A percentile compares a stretch with the other conserved stretches of the same genome.
These are phyloP conservation scores for Heterotis niloticus DNA, from an alignment of 2,113 vertebrate genomes.

Conservation along the genomic window DNA sequence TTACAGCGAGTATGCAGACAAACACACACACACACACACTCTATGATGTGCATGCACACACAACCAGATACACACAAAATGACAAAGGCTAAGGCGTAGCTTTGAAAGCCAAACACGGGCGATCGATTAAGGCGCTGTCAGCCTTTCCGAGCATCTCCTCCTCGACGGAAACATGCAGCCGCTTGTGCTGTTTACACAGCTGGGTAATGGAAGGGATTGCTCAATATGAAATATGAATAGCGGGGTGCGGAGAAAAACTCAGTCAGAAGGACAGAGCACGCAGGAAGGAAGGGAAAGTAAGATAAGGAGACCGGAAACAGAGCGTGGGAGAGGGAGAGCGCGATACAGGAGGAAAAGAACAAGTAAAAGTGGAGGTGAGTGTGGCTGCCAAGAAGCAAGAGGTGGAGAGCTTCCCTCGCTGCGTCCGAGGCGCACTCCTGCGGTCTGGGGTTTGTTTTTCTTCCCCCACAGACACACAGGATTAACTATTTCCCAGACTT, in stretches of 20 bases:
- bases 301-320: constrained; percentile 1
- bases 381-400: constrained; percentile 23
- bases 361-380: constrained; percentile 7
- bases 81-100: constrained; percentile 43
- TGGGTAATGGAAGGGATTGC: constrained; percentile 65
- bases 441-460: constrained; percentile 52
- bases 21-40: not conserved
- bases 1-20: constrained; percentile 40
- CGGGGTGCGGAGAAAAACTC: constrained; percentile 14
- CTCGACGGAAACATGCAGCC: constrained; percentile 52
- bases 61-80: constrained; percentile 42
- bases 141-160: constrained; percentile 34
- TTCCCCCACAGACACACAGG: constrained; percentile 42
- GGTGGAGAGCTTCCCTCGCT: constrained; percentile 5
- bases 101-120: constrained; percentile 48
- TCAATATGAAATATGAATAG: constrained; percentile 68
- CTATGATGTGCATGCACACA: constrained; percentile 37
- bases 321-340: not conserved
- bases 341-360: constrained; percentile 21
- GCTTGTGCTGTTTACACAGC: constrained; percentile 68
- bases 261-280: constrained; percentile 9
- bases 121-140: constrained; percentile 35
- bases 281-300: constrained; percentile 10
- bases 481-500: not conserved
- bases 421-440: constrained; percentile 48